Percentiles rank a stretch among this genome's conserved stretches.
Conservation (phyloP, 2,113 vertebrate species). For the Gymnorhina tibicen region DNA sequence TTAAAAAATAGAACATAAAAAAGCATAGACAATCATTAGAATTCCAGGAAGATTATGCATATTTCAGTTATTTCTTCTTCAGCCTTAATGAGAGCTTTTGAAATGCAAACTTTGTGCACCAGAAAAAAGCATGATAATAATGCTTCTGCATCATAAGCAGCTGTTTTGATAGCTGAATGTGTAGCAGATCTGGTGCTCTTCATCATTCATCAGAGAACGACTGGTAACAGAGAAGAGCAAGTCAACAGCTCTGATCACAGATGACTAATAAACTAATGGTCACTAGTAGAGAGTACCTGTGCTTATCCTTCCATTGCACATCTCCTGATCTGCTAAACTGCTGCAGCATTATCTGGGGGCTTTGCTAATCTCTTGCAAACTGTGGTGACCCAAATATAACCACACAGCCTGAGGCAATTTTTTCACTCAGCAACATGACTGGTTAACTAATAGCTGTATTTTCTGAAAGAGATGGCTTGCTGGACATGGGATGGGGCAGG, state of each 20-base stretch:
- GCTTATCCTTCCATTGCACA: background rate
- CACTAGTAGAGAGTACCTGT: background rate
- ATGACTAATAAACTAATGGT: background rate
- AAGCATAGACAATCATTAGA: background rate
- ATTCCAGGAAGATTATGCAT: background rate
- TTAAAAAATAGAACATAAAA: background rate
- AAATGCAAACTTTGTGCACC: background rate
- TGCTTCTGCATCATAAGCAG: background rate
- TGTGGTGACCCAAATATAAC: background rate
- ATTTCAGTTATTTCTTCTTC: background rate
- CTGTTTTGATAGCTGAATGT: background rate
- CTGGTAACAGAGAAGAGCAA: background rate
- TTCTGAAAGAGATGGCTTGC: background rate
- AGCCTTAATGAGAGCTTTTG: background rate
- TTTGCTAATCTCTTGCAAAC: background rate
- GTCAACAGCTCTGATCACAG: background rate
- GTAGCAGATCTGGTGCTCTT: background rate
- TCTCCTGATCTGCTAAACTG: background rate
- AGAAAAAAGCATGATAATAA: background rate
- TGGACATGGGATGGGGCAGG: background rate
- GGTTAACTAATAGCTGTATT: background rate
- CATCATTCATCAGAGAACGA: background rate
- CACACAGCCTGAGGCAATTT: background rate
- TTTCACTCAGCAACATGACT: background rate
- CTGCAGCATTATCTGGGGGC: background rate